Percentiles rank a stretch among this genome's conserved stretches.
These are phyloP conservation scores for Osmerus mordax DNA, from an alignment of 2,113 vertebrate genomes.

Conservation along the genomic window DNA sequence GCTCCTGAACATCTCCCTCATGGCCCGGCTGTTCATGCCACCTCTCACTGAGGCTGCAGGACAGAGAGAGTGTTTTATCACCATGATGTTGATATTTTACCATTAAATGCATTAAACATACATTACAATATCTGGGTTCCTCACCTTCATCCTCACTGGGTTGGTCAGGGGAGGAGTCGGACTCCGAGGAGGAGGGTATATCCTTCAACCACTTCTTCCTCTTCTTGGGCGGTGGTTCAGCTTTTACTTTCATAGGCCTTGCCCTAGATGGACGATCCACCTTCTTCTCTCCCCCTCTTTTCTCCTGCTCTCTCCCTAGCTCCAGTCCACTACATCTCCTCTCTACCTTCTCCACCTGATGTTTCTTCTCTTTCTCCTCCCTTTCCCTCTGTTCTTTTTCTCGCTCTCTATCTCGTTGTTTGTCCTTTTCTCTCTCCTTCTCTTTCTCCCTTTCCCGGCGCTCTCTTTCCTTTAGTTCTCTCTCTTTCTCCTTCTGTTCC, in stretches of 20 bases:
- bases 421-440: constrained; percentile 5
- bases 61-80: not conserved
- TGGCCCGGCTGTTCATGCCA: constrained; percentile 84
- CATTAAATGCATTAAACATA: not conserved
- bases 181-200: constrained; percentile 81
- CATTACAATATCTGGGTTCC: constrained; percentile 27
- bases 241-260: constrained; percentile 78
- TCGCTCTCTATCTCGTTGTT: constrained; percentile 1
- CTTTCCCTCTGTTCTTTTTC: constrained; percentile 15
- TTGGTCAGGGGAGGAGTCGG: constrained; percentile 76
- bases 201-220: constrained; percentile 92
- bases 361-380: constrained; percentile 60
- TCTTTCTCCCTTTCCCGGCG: constrained; percentile 38
- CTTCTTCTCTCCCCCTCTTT: constrained; percentile 34
- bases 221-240: constrained; percentile 88
- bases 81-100: too few species aligned
- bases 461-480: constrained; percentile 7
- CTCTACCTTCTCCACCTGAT: constrained; percentile 61
- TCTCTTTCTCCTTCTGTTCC: constrained; percentile 5
- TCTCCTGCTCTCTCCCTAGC: constrained; percentile 27
- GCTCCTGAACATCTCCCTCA: constrained; percentile 94
- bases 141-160: constrained; percentile 87
- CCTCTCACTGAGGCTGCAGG: constrained; percentile 72
- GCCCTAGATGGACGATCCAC: constrained; percentile 68
- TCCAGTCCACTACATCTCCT: constrained; percentile 29